Conservation (phyloP, 2,888 invertebrate genomes). For the Apamea anceps region DNA sequence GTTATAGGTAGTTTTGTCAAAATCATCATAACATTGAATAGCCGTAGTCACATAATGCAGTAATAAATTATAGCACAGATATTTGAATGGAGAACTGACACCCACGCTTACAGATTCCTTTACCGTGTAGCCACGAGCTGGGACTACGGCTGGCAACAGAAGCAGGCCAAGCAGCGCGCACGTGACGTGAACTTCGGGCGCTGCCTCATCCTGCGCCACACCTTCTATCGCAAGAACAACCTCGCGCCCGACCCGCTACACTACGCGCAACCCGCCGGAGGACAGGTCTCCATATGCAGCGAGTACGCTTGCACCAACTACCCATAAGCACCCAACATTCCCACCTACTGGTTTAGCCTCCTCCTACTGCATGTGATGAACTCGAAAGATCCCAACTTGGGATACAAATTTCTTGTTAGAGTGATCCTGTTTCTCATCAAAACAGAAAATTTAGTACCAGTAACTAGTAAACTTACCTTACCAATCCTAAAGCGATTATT, state of each 20-base stretch:
- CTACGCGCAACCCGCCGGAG: slow-evolving; percentile 87
- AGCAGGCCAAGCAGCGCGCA: slow-evolving; percentile 75
- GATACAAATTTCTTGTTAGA: slow-evolving; percentile 37
- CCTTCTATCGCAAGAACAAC: slow-evolving; percentile 90
- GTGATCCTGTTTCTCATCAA: slow-evolving; percentile 44
- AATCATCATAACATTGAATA: background rate
- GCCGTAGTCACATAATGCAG: background rate
- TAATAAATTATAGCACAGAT: background rate
- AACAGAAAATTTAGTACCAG: slow-evolving; percentile 29
- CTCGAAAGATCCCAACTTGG: slow-evolving; percentile 44
- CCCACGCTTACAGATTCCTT: slow-evolving; percentile 81
- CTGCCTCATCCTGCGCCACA: slow-evolving; percentile 87
- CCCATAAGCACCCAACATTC: slow-evolving; percentile 55
- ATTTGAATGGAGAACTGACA: slow-evolving; percentile 12
- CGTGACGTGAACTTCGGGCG: slow-evolving; percentile 87
- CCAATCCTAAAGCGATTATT: slow-evolving; percentile 31
- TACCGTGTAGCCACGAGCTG: slow-evolving; percentile 88
- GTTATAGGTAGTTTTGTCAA: background rate
- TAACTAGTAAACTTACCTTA: slow-evolving; percentile 29
- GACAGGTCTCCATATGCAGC: slow-evolving; percentile 82
- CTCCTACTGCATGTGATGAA: slow-evolving; percentile 55
- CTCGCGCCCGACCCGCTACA: slow-evolving; percentile 89
- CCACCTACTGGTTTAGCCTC: slow-evolving; percentile 36
- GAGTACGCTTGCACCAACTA: slow-evolving; percentile 81
- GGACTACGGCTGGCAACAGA: slow-evolving; percentile 91